Percentiles rank a stretch among this genome's conserved stretches.
phyloP scores from a whole-genome alignment of 2,797 vertebrate genomes.

The Dendrocincla fuliginosa region DNA sequence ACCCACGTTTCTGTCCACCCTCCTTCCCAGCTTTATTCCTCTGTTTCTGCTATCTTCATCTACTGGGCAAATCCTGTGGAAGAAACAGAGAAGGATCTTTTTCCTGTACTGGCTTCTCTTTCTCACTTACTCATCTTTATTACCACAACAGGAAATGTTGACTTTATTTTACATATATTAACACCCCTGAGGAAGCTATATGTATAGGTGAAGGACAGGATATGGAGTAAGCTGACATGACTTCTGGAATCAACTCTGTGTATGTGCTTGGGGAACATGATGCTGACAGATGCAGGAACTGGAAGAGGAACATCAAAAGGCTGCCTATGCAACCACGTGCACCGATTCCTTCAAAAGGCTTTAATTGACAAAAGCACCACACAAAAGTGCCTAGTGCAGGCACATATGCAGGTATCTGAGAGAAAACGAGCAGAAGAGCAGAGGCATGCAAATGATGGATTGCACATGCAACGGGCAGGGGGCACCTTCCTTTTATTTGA shows the following conservation, averaged over 20 bases:
- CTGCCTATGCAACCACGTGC: not conserved
- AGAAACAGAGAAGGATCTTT: not conserved
- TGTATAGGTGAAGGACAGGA: not conserved
- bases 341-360: not conserved
- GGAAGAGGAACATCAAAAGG: conserved; percentile 33
- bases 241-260: not conserved
- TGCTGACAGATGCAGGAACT: conserved; percentile 17
- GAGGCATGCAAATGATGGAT: not conserved
- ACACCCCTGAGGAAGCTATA: not conserved
- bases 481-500: not conserved
- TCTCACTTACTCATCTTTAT: conserved; percentile 1
- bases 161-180: conserved; percentile 42
- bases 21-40: not conserved
- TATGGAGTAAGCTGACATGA: not conserved
- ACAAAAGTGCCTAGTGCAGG: not conserved
- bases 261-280: not conserved
- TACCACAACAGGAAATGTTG: conserved; percentile 42
- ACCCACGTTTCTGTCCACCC: not conserved
- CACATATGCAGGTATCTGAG: not conserved
- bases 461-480: not conserved
- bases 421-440: not conserved
- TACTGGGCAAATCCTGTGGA: not conserved
- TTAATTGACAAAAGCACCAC: not conserved
- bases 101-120: not conserved
- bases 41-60: not conserved